Percentiles rank a stretch among this genome's conserved stretches.
Conservation (phyloP, 2,797 vertebrate species). For the Channallabes apus region DNA sequence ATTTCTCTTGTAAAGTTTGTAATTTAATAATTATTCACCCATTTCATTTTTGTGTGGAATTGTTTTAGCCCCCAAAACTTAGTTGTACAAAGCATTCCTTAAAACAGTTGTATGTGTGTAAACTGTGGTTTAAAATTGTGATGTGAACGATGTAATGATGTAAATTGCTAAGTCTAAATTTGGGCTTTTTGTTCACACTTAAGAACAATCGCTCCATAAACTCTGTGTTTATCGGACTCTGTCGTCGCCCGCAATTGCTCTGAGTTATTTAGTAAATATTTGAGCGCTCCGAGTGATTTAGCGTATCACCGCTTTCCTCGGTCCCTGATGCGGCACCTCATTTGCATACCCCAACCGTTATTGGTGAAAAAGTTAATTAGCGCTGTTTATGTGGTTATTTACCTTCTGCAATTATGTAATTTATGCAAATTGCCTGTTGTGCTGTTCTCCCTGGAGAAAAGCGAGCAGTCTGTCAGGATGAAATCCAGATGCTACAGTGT, state of each 20-base stretch:
- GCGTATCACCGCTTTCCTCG: not conserved
- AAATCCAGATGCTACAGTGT: not conserved
- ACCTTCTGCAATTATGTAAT: conserved; percentile 4
- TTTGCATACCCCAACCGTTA: not conserved
- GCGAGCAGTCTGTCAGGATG: conserved; percentile 1
- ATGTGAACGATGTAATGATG: not conserved
- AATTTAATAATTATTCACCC: not conserved
- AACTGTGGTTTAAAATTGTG: not conserved
- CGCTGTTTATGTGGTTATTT: not conserved
- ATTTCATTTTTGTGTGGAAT: not conserved
- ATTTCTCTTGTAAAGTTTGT: not conserved
- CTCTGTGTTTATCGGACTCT: not conserved
- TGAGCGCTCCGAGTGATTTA: not conserved
- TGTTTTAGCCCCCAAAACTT: not conserved
- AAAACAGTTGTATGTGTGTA: not conserved
- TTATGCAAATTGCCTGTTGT: not conserved
- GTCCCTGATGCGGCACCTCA: not conserved
- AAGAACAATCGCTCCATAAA: not conserved
- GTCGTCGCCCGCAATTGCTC: not conserved
- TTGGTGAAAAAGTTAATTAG: not conserved
- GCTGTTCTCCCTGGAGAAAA: not conserved
- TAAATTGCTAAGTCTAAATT: not conserved
- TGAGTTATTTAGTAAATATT: not conserved
- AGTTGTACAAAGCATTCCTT: not conserved
- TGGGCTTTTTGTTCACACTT: not conserved